These are phyloP conservation scores for Trissolcus brochymenae DNA, from an alignment of 2,888 invertebrate genomes.

Conservation along the genomic window DNA sequence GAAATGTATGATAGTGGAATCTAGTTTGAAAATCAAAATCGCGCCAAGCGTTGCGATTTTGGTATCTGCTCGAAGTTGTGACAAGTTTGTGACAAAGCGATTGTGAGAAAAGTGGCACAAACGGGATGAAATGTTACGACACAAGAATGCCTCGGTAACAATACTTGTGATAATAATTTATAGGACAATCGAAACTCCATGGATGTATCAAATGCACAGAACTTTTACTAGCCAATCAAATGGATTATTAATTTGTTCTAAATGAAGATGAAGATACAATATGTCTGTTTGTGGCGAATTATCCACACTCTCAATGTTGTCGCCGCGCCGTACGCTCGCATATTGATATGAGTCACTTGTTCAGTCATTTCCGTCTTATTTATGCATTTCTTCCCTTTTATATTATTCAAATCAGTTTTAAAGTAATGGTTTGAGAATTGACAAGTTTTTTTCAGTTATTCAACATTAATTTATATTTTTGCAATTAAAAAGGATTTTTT, in stretches of 20 bases:
- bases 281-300: constrained; percentile 21
- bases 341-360: constrained; percentile 32
- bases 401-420: too few relatives aligned
- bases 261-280: constrained; percentile 26
- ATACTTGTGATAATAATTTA: constrained; percentile 29
- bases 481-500: too few relatives aligned
- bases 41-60: not conserved
- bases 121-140: constrained; percentile 8
- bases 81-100: constrained; percentile 39
- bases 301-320: constrained; percentile 5
- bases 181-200: constrained; percentile 20
- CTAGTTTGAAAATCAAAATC: too few relatives aligned
- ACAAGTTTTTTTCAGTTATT: too few relatives aligned
- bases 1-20: too few relatives aligned
- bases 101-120: constrained; percentile 30
- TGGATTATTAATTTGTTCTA: not conserved
- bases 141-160: constrained; percentile 18
- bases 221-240: constrained; percentile 15
- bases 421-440: too few relatives aligned
- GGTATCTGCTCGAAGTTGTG: constrained; percentile 9
- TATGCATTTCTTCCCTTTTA: too few relatives aligned
- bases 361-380: too few relatives aligned
- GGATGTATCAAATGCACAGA: constrained; percentile 15
- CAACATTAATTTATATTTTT: too few relatives aligned
- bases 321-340: constrained; percentile 14